A percentile compares a stretch with the other conserved stretches of the same genome.
phyloP scores from a whole-genome alignment of 92 coral and sea anemone species.

The Epizoanthus rinbou region DNA sequence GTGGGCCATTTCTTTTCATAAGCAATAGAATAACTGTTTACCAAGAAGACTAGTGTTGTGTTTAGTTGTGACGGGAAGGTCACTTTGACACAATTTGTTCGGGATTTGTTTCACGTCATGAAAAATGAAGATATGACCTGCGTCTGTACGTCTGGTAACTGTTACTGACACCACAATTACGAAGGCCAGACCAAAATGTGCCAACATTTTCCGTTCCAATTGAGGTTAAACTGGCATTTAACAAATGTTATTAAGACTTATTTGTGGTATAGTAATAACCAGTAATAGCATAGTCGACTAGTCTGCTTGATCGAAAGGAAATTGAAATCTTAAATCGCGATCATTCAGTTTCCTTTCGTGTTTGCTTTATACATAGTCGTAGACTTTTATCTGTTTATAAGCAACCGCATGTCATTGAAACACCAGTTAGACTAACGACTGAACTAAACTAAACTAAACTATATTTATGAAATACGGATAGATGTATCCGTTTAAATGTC shows the following conservation, averaged over 20 bases:
- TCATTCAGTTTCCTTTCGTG: not conserved
- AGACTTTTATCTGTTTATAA: not conserved
- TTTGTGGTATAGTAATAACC: conserved; percentile 13
- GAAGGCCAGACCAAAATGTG: not conserved
- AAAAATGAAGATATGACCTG: not conserved
- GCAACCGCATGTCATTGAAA: not conserved
- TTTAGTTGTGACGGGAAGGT: conserved; percentile 1
- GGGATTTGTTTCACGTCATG: not conserved
- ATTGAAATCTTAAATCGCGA: not conserved
- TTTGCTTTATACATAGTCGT: too few relatives aligned
- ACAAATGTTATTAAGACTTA: conserved; percentile 11
- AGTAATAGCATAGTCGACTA: conserved; percentile 13
- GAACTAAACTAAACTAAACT: not conserved
- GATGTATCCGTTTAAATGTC: too few relatives aligned
- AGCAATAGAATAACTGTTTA: not conserved
- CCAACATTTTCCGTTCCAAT: conserved; percentile 7
- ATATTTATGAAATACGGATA: too few relatives aligned
- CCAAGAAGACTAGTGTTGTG: not conserved
- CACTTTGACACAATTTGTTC: not conserved
- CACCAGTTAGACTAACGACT: not conserved
- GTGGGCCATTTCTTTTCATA: conserved; percentile 8
- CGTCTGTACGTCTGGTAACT: not conserved
- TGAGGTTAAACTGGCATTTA: conserved; percentile 41
- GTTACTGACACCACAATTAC: not conserved
- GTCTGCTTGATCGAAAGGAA: conserved; percentile 14